Base-by-base conservation (phyloP, 2,888 invertebrate genomes). In the Lacanobia oleracea region DNA sequence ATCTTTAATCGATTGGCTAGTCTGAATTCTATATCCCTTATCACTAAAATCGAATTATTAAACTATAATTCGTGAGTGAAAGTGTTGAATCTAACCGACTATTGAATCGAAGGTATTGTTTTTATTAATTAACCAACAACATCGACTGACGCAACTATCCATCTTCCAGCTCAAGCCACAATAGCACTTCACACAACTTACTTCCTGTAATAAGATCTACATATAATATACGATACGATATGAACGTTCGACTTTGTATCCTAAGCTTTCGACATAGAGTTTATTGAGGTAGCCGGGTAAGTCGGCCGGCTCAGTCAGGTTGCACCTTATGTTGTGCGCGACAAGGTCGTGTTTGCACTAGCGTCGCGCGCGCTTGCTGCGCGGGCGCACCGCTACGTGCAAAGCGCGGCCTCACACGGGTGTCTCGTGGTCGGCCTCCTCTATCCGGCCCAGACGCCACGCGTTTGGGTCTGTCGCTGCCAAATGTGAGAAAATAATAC, bases 401-500 rank as follows among this genome's bases (percentile, higher is more conserved):
- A 92, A 71, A 71, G 94, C 93, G 89, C 91, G 93, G 72, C 93
- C 95, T 97, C 97, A 98, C 92, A 98, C 98, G 83, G 98, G 97
- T 92, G 98, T 98, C 94, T 98, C 98, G 91, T 98, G 98, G 90
- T 98, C 98, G 84, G 97, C 97, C 95, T 98, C 98, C 93, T 98
- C 98, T 94, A 98, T 98, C 89, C 98, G 97, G 83, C 98, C 98
- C 87, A 98, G 96, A 79, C 98, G 97, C 98, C 98, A 98, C 82
- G 98, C 98, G 93, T 98, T 98, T 74, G 97, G 97, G 94, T 98
- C 98, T 80, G 97, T 97, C 84, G 97, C 97, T 97, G 95, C n/a
- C 0, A 21, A 62, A 23, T 59, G 16, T 33, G 40, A 68, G 5
- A 82, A 50, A 69, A 50, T 0, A 14, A 16, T 9, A 45, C 6